A percentile compares a stretch with the other conserved stretches of the same genome.
These are phyloP conservation scores for Scylla paramamosain DNA, from an alignment of 1,140 invertebrate species.

Conservation along the genomic window DNA sequence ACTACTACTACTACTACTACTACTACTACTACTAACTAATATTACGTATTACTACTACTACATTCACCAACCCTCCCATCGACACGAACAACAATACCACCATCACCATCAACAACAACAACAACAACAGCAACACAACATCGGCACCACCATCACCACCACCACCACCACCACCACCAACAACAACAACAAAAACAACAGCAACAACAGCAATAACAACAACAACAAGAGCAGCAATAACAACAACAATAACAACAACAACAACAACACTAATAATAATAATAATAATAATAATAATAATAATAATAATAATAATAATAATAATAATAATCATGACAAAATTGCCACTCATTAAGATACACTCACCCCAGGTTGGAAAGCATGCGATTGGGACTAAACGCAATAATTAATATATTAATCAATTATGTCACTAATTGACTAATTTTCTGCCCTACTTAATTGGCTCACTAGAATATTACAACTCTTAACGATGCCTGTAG, in stretches of 20 bases:
- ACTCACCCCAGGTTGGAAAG: neutral
- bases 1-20: neutral
- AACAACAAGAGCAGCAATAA: too few relatives aligned
- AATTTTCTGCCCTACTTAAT: neutral
- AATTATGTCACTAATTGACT: conserved; percentile 4
- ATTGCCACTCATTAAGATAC: neutral
- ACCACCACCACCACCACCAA: too few relatives aligned
- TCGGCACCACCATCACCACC: too few relatives aligned
- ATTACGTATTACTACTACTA: neutral
- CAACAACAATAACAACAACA: too few relatives aligned
- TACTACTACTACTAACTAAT: neutral
- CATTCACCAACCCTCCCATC: too few relatives aligned
- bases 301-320: too few relatives aligned
- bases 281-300: neutral
- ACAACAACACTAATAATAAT: neutral
- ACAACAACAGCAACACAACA: too few relatives aligned
- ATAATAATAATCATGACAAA: too few relatives aligned
- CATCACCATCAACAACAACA: too few relatives aligned
- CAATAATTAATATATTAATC: neutral
- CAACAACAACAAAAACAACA: too few relatives aligned
- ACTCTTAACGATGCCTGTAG: neutral
- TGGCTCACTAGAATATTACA: neutral
- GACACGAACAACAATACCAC: too few relatives aligned
- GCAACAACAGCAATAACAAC: too few relatives aligned
- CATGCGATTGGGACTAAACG: neutral